A percentile compares a stretch with the other conserved stretches of the same genome.
Evolutionary conservation across 2,888 invertebrate species (phyloP).

Genomic region (Anthophora plumipes): DNA sequence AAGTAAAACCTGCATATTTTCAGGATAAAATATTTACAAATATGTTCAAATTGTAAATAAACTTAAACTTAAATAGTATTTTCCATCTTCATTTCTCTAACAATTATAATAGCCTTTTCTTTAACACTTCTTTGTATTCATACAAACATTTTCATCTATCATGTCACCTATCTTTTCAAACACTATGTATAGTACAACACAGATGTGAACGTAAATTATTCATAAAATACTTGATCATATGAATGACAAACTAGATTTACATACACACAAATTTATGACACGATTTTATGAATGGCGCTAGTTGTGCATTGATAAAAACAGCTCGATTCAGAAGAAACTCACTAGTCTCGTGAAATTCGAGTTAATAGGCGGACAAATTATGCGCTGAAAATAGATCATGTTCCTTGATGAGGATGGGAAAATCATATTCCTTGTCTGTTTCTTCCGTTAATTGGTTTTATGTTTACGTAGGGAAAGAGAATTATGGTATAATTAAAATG

Average conservation of each 20-base stretch:
- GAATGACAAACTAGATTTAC: slow-evolving; percentile 54
- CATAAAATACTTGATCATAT: slow-evolving; percentile 25
- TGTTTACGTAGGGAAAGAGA: background rate
- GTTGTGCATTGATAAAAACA: slow-evolving; percentile 12
- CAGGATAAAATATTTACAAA: no score
- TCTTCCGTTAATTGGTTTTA: background rate
- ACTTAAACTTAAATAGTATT: no score
- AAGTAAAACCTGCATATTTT: no score
- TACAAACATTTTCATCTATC: no score
- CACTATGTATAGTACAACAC: background rate
- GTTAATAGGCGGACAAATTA: slow-evolving; percentile 17
- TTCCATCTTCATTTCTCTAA: no score
- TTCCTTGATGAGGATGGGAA: slow-evolving; percentile 48
- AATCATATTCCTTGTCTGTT: slow-evolving; percentile 7
- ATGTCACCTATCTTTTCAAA: no score
- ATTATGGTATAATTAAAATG: slow-evolving; percentile 9
- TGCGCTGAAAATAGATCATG: slow-evolving; percentile 52
- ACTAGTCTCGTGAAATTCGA: slow-evolving; percentile 49
- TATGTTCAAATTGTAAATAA: no score
- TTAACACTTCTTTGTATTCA: no score
- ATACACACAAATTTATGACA: slow-evolving; percentile 52
- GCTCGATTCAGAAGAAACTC: slow-evolving; percentile 31
- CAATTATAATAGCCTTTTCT: no score
- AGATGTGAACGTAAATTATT: background rate
- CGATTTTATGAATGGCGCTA: slow-evolving; percentile 27